phyloP scores from a whole-genome alignment of 2,113 vertebrate genomes.

The Nycticryphes semicollaris region DNA sequence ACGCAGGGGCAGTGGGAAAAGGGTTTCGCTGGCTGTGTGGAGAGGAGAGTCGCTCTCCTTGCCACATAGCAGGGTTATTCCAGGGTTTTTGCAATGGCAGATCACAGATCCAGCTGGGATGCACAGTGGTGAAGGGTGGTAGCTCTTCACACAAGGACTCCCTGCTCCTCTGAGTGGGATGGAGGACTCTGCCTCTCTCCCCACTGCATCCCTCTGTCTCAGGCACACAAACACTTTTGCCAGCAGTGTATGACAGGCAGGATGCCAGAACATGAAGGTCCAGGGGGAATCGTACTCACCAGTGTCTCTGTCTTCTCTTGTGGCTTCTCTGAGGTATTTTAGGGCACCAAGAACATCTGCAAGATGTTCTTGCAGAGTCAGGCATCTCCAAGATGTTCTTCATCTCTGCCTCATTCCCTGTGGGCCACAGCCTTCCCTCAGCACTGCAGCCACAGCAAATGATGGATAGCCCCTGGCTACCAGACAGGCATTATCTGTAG shows the following conservation, averaged over 20 bases:
- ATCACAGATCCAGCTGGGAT: not conserved
- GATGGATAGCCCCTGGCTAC: not conserved
- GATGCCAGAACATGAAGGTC: not conserved
- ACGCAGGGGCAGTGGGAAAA: not conserved
- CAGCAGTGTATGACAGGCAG: not conserved
- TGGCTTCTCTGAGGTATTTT: not conserved
- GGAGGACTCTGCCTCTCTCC: not conserved
- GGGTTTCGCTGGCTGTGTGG: not conserved
- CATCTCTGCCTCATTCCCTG: not conserved
- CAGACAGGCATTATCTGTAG: not conserved
- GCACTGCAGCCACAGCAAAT: not conserved
- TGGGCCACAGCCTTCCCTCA: not conserved
- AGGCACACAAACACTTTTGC: not conserved
- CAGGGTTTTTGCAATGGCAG: not conserved
- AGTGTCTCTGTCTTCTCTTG: not conserved
- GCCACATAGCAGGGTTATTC: not conserved
- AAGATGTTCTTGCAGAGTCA: not conserved
- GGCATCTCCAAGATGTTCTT: not conserved
- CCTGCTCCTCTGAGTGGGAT: not conserved
- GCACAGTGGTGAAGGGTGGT: not conserved
- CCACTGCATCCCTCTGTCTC: not conserved
- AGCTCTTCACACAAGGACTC: not conserved
- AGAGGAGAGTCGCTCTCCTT: not conserved
- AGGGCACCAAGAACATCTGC: not conserved
- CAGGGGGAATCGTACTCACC: not conserved